A percentile compares a stretch with the other conserved stretches of the same genome.
Conservation (phyloP, 2,888 invertebrate genomes). For the Eristalis intricaria region DNA sequence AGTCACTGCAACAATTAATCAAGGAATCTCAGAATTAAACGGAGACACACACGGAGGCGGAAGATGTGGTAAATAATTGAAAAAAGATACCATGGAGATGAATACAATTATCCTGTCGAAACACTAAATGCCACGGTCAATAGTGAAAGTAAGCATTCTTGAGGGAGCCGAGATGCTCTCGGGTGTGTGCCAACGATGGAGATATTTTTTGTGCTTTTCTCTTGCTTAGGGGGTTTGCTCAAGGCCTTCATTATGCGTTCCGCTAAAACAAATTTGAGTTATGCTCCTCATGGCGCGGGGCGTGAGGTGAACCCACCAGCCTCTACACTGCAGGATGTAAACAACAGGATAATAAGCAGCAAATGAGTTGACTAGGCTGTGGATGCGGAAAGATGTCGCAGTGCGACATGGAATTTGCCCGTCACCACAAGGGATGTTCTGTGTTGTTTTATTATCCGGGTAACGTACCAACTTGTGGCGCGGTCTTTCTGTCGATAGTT, state of each 20-base stretch:
- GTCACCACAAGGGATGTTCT: conserved; percentile 8
- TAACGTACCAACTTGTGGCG: neutral
- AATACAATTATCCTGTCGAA: conserved; percentile 45
- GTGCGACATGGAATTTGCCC: conserved; percentile 15
- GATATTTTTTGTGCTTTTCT: neutral
- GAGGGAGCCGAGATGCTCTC: conserved; percentile 1
- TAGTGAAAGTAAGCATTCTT: conserved; percentile 40
- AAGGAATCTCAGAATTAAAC: neutral
- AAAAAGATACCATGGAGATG: neutral
- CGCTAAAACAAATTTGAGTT: no score
- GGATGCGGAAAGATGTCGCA: conserved; percentile 17
- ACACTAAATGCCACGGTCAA: conserved; percentile 26
- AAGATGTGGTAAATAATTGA: neutral
- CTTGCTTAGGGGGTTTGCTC: neutral
- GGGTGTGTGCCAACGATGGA: neutral
- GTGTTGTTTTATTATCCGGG: neutral
- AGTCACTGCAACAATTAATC: conserved; percentile 23
- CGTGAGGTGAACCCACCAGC: neutral
- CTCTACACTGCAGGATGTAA: conserved; percentile 22
- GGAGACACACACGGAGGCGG: neutral
- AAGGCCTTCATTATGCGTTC: neutral
- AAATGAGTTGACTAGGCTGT: conserved; percentile 5
- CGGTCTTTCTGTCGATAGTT: neutral
- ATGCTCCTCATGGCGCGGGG: no score
- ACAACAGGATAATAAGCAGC: conserved; percentile 30